Evolutionary conservation across 2,113 vertebrate genomes (phyloP).

Genomic region (Spilogale gracilis): DNA sequence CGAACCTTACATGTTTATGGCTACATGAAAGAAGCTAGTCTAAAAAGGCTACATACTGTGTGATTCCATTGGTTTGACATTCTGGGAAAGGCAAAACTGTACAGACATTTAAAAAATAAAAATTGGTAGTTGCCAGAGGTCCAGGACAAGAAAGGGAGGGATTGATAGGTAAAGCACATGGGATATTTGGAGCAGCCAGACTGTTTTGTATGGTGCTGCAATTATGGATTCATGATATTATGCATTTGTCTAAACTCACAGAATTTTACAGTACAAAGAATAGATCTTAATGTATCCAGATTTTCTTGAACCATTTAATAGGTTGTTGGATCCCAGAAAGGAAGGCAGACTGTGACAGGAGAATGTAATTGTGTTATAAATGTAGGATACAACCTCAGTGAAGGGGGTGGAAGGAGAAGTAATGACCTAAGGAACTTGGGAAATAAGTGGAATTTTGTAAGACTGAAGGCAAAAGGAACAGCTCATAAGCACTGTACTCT

Average conservation of each 20-base stretch:
- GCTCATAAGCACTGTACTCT: background rate
- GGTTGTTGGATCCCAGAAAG: background rate
- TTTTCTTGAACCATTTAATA: background rate
- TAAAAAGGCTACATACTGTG: background rate
- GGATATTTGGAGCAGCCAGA: background rate
- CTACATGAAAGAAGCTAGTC: background rate
- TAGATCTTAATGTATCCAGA: background rate
- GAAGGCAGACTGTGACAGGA: background rate
- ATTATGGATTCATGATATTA: background rate
- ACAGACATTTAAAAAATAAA: background rate
- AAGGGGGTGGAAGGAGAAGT: background rate
- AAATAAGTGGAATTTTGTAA: background rate
- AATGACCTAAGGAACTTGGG: background rate
- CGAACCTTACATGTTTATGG: background rate
- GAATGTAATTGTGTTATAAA: background rate
- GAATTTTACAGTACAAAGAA: background rate
- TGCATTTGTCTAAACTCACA: background rate
- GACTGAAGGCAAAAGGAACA: background rate
- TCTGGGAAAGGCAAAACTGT: background rate
- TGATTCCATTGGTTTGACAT: background rate
- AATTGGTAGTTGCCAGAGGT: background rate
- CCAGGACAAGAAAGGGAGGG: background rate
- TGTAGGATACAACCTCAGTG: background rate
- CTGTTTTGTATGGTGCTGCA: background rate
- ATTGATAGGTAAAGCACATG: background rate